Base-by-base conservation (phyloP, 2,888 invertebrate genomes). In the Doris montereyensis region DNA sequence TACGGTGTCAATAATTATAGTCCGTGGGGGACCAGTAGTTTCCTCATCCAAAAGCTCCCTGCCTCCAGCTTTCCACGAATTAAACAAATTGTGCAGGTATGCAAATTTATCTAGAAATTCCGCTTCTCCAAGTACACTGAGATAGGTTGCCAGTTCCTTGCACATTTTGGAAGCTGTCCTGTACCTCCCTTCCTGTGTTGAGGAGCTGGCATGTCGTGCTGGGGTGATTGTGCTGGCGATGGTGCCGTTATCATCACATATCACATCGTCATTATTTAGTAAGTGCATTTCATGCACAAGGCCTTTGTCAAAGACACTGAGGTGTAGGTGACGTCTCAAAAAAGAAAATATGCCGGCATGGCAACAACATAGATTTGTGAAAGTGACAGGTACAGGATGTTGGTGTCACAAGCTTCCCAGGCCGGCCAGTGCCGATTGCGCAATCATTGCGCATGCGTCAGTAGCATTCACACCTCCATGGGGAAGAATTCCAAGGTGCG, bases 131-230 rank as follows among this genome's bases (percentile, higher is more conserved):
- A n/a, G n/a, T n/a, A n/a, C n/a, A 21, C 71, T 71, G 35, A n/a
- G 71, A 30, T 71, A 71, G 5, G 35, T 21, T 4, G 73, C 73
- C 26, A 73, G 4, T 26, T 73, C 73, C 2, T 24, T 41, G 73
- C 73, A 73, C 52, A 73, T 41, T 26, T 73, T 73, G 10, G 57
- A 57, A 10, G 73, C 52, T 26, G 24, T 73, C 28, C 73, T 73
- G 73, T 73, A 73, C n/a, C 73, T 73, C 28, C 73, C 73, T 73
- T 73, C 73, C 73, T 73, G 73, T 10, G 73, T 73, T 17, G 73
- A 73, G 3, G 57, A 57, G 28, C n/a, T 52, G 52, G 52, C 2
- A 26, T 21, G 73, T 26, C 73, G 52, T 73, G 28, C 73, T 57
- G 17, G 52, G 24, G 28, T 10, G 13, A 71, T 35, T 34, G 71